Evolutionary conservation across 2,797 vertebrate species (phyloP).

Genomic region (Pangasius larnaudii): DNA sequence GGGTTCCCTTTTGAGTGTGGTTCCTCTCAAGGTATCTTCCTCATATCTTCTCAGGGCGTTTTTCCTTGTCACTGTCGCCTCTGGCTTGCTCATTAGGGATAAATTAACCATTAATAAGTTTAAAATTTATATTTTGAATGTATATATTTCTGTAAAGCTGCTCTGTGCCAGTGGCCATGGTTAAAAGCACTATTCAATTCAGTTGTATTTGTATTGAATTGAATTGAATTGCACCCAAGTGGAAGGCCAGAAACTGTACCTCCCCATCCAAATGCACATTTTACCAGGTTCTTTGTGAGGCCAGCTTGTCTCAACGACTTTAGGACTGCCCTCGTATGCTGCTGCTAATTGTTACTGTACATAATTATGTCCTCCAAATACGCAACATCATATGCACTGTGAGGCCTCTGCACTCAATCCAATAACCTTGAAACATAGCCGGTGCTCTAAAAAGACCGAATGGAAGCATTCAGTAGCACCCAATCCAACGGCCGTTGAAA

Average conservation of each 20-base stretch:
- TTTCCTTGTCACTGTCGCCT: too few species aligned
- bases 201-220: too few species aligned
- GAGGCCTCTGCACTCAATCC: not conserved
- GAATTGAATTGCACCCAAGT: too few species aligned
- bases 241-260: not conserved
- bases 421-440: not conserved
- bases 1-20: too few species aligned
- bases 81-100: too few species aligned
- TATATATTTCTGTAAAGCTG: too few species aligned
- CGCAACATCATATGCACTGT: not conserved
- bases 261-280: not conserved
- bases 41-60: too few species aligned
- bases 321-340: not conserved
- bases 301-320: not conserved
- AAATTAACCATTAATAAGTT: too few species aligned
- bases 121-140: too few species aligned
- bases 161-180: too few species aligned
- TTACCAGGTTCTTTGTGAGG: not conserved
- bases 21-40: too few species aligned
- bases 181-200: too few species aligned
- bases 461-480: not conserved
- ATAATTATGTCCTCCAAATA: not conserved
- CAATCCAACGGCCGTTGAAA: not conserved
- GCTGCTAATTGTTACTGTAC: not conserved
- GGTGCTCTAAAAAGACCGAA: not conserved